Evolutionary conservation across 1,140 invertebrate genomes (phyloP), one percentile per base, ranked within the genome.

Genomic region (Phortica variegata): DNA sequence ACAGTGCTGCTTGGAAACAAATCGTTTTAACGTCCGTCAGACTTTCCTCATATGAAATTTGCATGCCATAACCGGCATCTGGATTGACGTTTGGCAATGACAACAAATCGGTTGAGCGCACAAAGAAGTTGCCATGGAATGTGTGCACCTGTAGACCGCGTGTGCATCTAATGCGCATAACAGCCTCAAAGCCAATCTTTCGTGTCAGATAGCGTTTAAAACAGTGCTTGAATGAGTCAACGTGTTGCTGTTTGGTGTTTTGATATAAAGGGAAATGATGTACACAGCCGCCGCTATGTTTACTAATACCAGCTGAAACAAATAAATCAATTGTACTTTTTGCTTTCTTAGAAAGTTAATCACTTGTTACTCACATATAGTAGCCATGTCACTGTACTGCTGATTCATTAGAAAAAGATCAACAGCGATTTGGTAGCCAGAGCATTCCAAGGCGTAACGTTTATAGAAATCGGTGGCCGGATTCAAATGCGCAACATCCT

Each of bases 41-140:
- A 66, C 83, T 89, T 74, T 99, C 96, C 54, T 98, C 95, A 39
- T 76, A 76, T 13, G 74, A 73, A 41, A 76, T 75, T 47, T 99
- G 97, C 88, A 99, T 97, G 15, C 91, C 96, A 78, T 97, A 98
- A 15, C 94, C 95, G 21, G 94, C 88, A 79, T 99, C 97, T 0
- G 97, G 97, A 79, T 97, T 99, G 34, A 98, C 88, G 80, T 98
- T 99, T 19, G 97, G 95, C 51, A 99, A 78, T 26, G 93, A 95
- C 15, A 99, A 78, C 13, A 99, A 79, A 80, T 99, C 97, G 3
- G 95, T 97, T 0, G 96, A 98, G 15, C 97, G 83, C 29, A 99
- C 96, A 79, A 99, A 99, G 82, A 98, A 98, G 77, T 98, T 98
- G 8, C 97, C 97, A 80, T 99, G 95, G 83, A 99, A 99, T 56